phyloP scores from a whole-genome alignment of 2,888 invertebrate genomes.

The Euclidia mi region DNA sequence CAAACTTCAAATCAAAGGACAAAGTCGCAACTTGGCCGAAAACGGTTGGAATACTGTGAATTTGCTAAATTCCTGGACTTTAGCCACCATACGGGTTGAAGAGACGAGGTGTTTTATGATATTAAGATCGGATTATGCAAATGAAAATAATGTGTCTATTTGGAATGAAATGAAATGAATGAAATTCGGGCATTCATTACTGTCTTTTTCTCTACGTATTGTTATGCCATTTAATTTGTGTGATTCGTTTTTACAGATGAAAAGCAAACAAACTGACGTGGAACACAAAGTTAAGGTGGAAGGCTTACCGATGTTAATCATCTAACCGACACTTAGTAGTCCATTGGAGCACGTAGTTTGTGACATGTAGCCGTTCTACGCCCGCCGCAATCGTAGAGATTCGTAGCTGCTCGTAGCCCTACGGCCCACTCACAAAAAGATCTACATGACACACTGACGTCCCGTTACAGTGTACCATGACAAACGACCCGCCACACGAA shows the following conservation, averaged over 20 bases:
- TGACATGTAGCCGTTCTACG: constrained; percentile 4
- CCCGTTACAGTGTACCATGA: constrained; percentile 61
- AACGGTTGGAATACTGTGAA: constrained; percentile 41
- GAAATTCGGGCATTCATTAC: background rate
- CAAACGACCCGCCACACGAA: constrained; percentile 51
- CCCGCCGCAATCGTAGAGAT: background rate
- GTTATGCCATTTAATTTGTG: too few relatives aligned
- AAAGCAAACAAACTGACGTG: too few relatives aligned
- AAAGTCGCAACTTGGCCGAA: constrained; percentile 53
- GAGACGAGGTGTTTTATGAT: constrained; percentile 25
- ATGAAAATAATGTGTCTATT: constrained; percentile 43
- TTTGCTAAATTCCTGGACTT: constrained; percentile 39
- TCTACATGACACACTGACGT: constrained; percentile 64
- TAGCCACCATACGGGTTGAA: constrained; percentile 17
- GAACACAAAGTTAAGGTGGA: too few relatives aligned
- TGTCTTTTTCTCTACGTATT: background rate
- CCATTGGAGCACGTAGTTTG: background rate
- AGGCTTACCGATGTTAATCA: background rate
- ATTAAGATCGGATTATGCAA: constrained; percentile 49
- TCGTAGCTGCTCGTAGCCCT: constrained; percentile 14
- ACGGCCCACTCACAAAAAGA: constrained; percentile 61
- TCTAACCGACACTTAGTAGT: background rate
- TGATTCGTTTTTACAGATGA: too few relatives aligned
- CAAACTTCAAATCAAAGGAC: constrained; percentile 62
- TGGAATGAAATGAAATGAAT: too few relatives aligned